phyloP scores from a whole-genome alignment of 1,140 invertebrate species.

The Harpegnathos saltator region DNA sequence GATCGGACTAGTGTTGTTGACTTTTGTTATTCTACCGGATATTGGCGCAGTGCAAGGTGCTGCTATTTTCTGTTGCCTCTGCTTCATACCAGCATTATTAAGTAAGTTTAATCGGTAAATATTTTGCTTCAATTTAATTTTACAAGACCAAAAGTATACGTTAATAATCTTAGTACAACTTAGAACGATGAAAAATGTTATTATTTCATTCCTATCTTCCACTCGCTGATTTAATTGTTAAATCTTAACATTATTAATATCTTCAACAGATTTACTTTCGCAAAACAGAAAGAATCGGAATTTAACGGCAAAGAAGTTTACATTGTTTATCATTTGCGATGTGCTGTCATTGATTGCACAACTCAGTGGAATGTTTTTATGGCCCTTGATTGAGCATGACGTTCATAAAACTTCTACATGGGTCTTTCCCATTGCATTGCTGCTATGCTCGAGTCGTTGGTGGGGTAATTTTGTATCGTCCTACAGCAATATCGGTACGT shows the following conservation, averaged over 20 bases:
- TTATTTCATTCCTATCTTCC: background rate
- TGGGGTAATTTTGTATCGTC: constrained; percentile 93
- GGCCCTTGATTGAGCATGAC: constrained; percentile 60
- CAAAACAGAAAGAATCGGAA: constrained; percentile 79
- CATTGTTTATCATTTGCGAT: constrained; percentile 79
- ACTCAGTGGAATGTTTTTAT: constrained; percentile 70
- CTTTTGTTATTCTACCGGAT: constrained; percentile 94
- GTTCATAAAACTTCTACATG: constrained; percentile 84
- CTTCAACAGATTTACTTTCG: constrained; percentile 84
- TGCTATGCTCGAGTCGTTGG: constrained; percentile 92
- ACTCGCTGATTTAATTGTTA: background rate
- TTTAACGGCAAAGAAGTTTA: constrained; percentile 21
- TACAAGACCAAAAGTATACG: constrained; percentile 1
- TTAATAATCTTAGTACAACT: background rate
- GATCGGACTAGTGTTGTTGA: constrained; percentile 92
- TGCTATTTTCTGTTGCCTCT: constrained; percentile 96
- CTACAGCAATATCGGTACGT: constrained; percentile 86
- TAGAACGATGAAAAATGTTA: constrained; percentile 25
- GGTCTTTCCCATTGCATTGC: constrained; percentile 88
- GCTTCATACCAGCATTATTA: constrained; percentile 92
- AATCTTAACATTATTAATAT: background rate
- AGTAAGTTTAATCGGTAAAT: constrained; percentile 82
- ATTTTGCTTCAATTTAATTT: background rate
- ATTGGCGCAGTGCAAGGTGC: constrained; percentile 95
- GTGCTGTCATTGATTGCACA: constrained; percentile 85